A percentile compares a stretch with the other conserved stretches of the same genome.
phyloP scores from a whole-genome alignment of 2,113 vertebrate genomes.

The Burhinus oedicnemus region DNA sequence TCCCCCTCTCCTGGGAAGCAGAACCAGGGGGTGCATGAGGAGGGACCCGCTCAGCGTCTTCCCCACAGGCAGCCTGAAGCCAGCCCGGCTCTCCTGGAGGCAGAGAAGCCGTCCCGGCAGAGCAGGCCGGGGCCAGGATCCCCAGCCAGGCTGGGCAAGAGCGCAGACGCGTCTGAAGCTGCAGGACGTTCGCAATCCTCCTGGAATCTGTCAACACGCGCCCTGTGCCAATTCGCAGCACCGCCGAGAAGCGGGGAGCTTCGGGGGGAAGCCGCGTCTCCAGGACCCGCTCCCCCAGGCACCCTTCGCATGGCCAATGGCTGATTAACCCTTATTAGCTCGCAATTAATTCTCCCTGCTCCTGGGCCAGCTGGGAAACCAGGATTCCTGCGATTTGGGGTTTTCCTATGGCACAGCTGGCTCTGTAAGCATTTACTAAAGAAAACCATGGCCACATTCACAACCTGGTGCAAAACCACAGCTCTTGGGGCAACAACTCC shows the following conservation, averaged over 20 bases:
- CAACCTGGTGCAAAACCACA: background rate
- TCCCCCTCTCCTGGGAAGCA: fast-evolving
- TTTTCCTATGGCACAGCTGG: fast-evolving
- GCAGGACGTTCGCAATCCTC: conserved; percentile 3
- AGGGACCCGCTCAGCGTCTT: background rate
- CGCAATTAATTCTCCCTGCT: fast-evolving
- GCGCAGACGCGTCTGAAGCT: background rate
- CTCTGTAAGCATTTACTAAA: background rate
- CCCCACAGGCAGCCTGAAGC: fast-evolving
- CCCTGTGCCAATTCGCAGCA: background rate
- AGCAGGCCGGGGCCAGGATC: background rate
- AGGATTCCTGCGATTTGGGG: fast-evolving
- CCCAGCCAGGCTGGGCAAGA: conserved; percentile 1
- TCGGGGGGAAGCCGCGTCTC: background rate
- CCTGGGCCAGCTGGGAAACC: fast-evolving
- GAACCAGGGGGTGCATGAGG: fast-evolving
- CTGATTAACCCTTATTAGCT: background rate
- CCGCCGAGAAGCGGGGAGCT: background rate
- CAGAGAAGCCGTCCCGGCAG: background rate
- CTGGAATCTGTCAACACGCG: conserved; percentile 1
- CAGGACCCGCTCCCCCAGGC: background rate
- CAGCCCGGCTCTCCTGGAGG: background rate
- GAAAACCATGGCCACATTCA: fast-evolving
- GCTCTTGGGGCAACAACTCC: fast-evolving
- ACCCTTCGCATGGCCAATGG: fast-evolving